Evolutionary conservation across 2,888 invertebrate genomes (phyloP), one percentile per base, ranked within the genome.

Genomic region (Vannuccia rotundouncinata): DNA sequence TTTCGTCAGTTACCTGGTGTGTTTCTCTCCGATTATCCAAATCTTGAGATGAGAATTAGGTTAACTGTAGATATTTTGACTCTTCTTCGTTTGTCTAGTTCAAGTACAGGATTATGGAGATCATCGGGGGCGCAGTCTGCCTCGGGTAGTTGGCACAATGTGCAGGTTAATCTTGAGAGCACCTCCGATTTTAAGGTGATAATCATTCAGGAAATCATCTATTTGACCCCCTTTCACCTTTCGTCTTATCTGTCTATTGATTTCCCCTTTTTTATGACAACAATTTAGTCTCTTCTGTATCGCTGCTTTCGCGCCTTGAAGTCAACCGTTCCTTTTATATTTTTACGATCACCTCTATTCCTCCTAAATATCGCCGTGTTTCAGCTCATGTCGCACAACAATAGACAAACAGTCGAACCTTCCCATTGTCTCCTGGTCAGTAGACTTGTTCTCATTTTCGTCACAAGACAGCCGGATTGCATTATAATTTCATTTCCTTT

Each of bases 161-260:
- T 25, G 1, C 59, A 59, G 27, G 60, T 78, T 74, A 1, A 25
- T 10, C 78, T 78, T 74, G 29, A 78, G 59, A 78, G 78, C 29
- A 59, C 78, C 66, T 60, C 59, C 10, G 78, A 78, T 78, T 78
- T 60, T 59, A 78, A 78, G 78, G 78, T 78, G 66, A 66, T n/a
- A n/a, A n/a, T 66, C 66, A 45, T 17, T 45, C 45, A 45, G 45
- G n/a, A n/a, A n/a, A n/a, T n/a, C n/a, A n/a, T 45, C 10, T 17
- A 10, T 45, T 45, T 45, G 17, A 45, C 5, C 17, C 17, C 17
- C 45, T 45, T 45, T 45, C 17, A 10, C 17, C 45, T 10, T 10
- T 45, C 17, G 45, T 45, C 17, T 17, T 5, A 45, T 10, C 10
- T 45, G 5, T 45, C 25, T 66, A 22, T 5, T 66, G 66, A 66